Base-by-base conservation (phyloP, 2,888 invertebrate species). In the Galerucella nymphaeae region DNA sequence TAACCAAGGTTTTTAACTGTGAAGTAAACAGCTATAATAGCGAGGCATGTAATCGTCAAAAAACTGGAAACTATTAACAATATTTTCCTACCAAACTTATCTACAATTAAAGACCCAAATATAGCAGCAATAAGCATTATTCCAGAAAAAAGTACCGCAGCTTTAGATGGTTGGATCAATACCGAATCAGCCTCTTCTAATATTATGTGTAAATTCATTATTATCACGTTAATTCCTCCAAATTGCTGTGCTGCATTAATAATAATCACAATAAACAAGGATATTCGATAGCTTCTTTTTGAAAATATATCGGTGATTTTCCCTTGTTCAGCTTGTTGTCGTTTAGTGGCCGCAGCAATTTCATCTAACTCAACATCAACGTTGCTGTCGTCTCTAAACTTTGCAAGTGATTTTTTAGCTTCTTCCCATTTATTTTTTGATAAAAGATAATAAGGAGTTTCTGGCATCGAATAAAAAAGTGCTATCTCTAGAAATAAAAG, bases 151-250 rank as follows among this genome's bases (percentile, higher is more conserved):
- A 86, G 76, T 57, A 86, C 86, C 10, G 84, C 85, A 5, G 85
- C 82, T 14, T 75, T 64, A n/a, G 78, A 75, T 4, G 83, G 80
- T 4, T 83, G 76, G 10, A 82, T 76, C 61, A 86, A 82, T 41
- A 83, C 81, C 2, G 84, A 83, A 18, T 83, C 83, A 0, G 85
- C 86, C 70, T 83, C 84, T 23, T 80, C 78, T 13, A 87, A 76
- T 58, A 87, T 86, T 10, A 80, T 80, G 75, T 86, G 86, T 38
- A 86, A 75, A 72, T 86, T 86, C 86, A 86, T 86, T 41, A 86
- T 63, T 71, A 87, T 84, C 4, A 86, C 86, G 70, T 84, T 85
- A 55, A 86, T 86, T 71, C 85, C 83, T 69, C 86, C 85, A 69
- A 86, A 83, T 77, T 86, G 86, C 77, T 86, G 86, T 2, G 85